Evolutionary conservation across 2,113 vertebrate genomes (phyloP), one percentile per base, ranked within the genome.

Genomic region (mouse (Mus musculus)): DNA sequence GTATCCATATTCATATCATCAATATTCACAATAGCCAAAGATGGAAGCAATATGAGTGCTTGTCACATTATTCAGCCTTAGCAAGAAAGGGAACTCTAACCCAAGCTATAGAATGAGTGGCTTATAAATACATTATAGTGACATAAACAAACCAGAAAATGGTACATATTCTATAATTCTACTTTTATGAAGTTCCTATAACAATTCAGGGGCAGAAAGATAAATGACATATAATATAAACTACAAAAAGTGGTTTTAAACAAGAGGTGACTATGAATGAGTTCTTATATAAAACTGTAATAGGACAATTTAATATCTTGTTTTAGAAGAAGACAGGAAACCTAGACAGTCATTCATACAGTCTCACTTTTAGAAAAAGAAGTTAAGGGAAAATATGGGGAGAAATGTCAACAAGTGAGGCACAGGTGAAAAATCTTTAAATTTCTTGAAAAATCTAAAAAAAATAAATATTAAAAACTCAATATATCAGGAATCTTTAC

Each of bases 231-330:
- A 59, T 77, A 90, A 78, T 46, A 85, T 17, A 92, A 78, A 71
- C 46, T 72, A 78, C 26, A 77, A 16, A 95, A 88, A 72, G 72
- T 69, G 28, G 16, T 85, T 89, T 42, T 71, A 80, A 97, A 87
- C 28, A 42, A 30, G 33, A 56, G 5, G 28, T 82, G 26, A 76
- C 46, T 63, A 0, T 71, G 30, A 81, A 49, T 82, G 16, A 42
- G 33, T 17, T 30, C 26, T n/a, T 75, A 39, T 73, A 13, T 46
- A 75, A 87, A 42, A 94, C 73, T 6, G 61, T 88, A 67, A 90
- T 30, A 82, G 14, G 71, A 42, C n/a, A 87, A 80, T 76, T 92
- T 81, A 69, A 63, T 92, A 94, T 61, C 39, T 46, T 28, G n/a
- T 90, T 54, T 17, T 63, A 7, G 13, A 86, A 36, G 30, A 85